Base-by-base conservation (phyloP, 2,888 invertebrate genomes). In the Theristus sp. region DNA sequence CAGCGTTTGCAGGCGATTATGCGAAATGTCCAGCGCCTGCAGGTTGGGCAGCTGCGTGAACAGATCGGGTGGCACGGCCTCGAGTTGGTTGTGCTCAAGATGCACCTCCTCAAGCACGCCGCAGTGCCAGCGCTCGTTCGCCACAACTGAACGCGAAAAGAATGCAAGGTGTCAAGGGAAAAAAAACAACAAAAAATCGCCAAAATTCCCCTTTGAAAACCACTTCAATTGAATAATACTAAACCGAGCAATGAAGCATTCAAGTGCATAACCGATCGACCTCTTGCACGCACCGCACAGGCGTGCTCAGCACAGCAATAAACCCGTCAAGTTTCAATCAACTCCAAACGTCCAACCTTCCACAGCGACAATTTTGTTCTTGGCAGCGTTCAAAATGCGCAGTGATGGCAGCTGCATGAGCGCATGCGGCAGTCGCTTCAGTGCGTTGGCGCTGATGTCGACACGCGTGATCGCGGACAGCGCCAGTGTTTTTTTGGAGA, bases 381-480 rank as follows among this genome's bases (percentile, higher is more conserved):
- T 28, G 47, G 66, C 58, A n/a, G 66, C 81, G 76, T 90, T 90
- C 29, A 93, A 77, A 71, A 86, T 84, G 2, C 70, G 82, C 55
- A 91, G 77, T 69, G 89, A 89, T 63, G 84, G 82, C 69, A 93
- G 78, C 63, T 85, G 83, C 74, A 94, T 90, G 57, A 96, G 79
- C 61, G 84, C 83, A 0, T 83, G 76, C 0, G 96, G 96, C 66
- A 96, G 75, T 29, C 81, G 79, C 0, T 82, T 81, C 58, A 98
- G 80, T 62, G 84, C 83, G 76, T 96, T 98, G 73, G 85, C 84
- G 10, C 93, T 90, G 53, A 96, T 81, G 75, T 98, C 96, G 29
- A 96, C 78, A 49, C 93, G 81, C 0, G 96, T 98, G 62, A 98
- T 84, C 0, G 93, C 90, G 70, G 84, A 85, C n/a, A 91, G 77